Conservation (phyloP, 2,797 vertebrate species). For the Chiloscyllium punctatum region DNA sequence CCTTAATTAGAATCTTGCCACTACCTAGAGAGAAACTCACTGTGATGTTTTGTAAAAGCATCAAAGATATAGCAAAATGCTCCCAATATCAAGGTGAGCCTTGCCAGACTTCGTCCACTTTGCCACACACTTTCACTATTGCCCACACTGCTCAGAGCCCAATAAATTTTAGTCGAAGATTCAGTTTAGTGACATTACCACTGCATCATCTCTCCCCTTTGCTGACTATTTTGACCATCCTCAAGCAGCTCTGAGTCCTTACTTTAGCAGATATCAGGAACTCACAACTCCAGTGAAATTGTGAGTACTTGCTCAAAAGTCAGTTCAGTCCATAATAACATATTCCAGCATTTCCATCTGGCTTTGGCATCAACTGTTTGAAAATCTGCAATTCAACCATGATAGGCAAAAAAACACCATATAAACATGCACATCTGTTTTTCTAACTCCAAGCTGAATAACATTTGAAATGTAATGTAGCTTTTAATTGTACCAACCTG, state of each 20-base stretch:
- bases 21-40: no score
- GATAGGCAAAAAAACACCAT: neutral
- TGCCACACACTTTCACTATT: no score
- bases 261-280: neutral
- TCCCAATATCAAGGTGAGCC: no score
- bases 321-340: neutral
- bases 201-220: neutral
- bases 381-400: neutral
- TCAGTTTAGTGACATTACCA: no score
- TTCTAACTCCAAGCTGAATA: neutral
- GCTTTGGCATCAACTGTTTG: neutral
- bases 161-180: no score
- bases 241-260: neutral
- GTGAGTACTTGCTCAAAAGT: neutral
- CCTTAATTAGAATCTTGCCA: no score
- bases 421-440: neutral
- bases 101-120: no score
- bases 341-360: neutral
- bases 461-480: neutral
- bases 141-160: no score
- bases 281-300: neutral
- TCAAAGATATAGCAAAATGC: no score
- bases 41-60: no score
- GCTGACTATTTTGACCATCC: neutral
- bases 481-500: conserved; percentile 65